These are phyloP conservation scores for Mastacembelus armatus DNA, from an alignment of 2,797 vertebrate species.

Conservation along the genomic window DNA sequence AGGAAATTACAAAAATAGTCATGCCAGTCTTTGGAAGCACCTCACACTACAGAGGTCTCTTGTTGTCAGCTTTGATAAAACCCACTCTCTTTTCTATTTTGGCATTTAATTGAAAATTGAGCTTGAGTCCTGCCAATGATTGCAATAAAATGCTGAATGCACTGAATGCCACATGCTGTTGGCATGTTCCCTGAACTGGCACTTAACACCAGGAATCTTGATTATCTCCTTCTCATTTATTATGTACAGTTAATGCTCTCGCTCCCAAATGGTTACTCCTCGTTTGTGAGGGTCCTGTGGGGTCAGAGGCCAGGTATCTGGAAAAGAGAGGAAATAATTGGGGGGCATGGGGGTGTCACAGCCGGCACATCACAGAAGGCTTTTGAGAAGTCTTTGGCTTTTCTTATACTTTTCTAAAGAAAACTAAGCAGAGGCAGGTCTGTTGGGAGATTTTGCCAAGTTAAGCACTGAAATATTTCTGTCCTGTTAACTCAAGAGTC, in stretches of 20 bases:
- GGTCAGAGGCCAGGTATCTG: conserved; percentile 61
- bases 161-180: conserved; percentile 62
- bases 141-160: conserved; percentile 70
- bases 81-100: conserved; percentile 58
- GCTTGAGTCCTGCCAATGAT: conserved; percentile 62
- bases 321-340: conserved; percentile 55
- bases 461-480: conserved; percentile 83
- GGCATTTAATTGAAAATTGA: conserved; percentile 71
- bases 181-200: conserved; percentile 64
- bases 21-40: conserved; percentile 56
- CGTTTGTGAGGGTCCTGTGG: conserved; percentile 49
- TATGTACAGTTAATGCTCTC: conserved; percentile 56
- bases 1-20: conserved; percentile 71
- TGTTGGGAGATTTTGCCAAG: conserved; percentile 73
- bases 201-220: conserved; percentile 48
- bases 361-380: conserved; percentile 71
- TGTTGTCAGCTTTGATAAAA: conserved; percentile 75
- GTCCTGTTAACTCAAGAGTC: conserved; percentile 83
- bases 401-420: conserved; percentile 67
- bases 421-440: conserved; percentile 76
- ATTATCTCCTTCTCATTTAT: conserved; percentile 70
- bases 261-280: conserved; percentile 46
- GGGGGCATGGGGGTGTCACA: conserved; percentile 65
- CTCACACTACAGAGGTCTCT: conserved; percentile 71
- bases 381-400: conserved; percentile 71